Evolutionary conservation across 2,888 invertebrate species (phyloP), one percentile per base, ranked within the genome.

Genomic region (Caenorhabditis afra): DNA sequence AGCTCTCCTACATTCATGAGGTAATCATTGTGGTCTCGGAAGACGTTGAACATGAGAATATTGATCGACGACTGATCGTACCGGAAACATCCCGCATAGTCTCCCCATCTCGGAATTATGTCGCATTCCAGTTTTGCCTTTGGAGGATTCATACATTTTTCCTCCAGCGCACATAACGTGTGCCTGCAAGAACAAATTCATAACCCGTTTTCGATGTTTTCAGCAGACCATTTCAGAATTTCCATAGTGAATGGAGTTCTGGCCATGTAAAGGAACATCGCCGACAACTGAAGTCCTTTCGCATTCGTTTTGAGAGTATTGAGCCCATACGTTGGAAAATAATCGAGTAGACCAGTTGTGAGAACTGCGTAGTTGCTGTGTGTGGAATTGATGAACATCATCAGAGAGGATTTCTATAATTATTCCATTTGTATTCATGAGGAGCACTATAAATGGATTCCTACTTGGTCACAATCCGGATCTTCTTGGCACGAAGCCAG

Each of bases 1-100:
- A 70, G n/a, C 22, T 35, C 53, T 3, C 68, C 68, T 3, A 53
- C 61, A 45, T 70, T 41, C 68, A 70, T 70, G 22, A 53, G 53
- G 22, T 70, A 70, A 22, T 70, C 59, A 37, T 70, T 70, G 22
- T 70, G 68, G 18, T 70, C 20, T 45, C 68, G 59, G 29, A 70
- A 70, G 11, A 44, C 45, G 29, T 70, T 70, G 61, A 70, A 70
- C 68, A 70, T 59, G 7, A 70, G 53, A 7, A 70, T 23, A 7
- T 70, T 70, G 10, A 70, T 12, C 3, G 68, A 70, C 8, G 68
- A 70, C 44, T 70, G 68, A 61, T 70, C 68, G 53, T 61, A 70
- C 20, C 68, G 68, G n/a, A 70, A 70, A 7, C 68, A 70, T 35
- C 68, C 68, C 0, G 68, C 68, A 44, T 70, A 70, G 14, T 37